Conservation (phyloP, 2,797 vertebrate genomes). For the Holocentrus rufus region DNA sequence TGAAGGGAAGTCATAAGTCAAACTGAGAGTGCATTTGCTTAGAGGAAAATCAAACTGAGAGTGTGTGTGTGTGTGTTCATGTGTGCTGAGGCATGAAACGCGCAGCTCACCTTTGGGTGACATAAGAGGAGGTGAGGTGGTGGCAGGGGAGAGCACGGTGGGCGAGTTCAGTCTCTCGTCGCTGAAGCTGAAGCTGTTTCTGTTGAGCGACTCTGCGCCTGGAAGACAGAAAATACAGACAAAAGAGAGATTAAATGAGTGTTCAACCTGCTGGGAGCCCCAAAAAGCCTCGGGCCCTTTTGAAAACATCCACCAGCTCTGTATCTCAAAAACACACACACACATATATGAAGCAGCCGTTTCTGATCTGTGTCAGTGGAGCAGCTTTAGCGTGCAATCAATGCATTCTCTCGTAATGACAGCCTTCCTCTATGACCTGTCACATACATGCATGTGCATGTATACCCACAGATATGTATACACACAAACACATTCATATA, state of each 20-base stretch:
- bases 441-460: constrained; percentile 64
- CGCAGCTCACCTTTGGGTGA: constrained; percentile 87
- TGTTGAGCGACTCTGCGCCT: constrained; percentile 93
- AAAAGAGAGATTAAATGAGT: background rate
- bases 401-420: constrained; percentile 68
- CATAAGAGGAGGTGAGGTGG: constrained; percentile 78
- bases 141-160: constrained; percentile 78
- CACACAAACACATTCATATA: constrained; percentile 17
- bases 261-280: background rate
- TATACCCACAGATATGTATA: constrained; percentile 41
- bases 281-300: background rate
- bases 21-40: background rate
- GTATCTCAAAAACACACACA: constrained; percentile 1
- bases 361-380: constrained; percentile 59
- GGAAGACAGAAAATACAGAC: constrained; percentile 34
- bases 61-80: background rate
- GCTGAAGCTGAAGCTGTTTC: constrained; percentile 94
- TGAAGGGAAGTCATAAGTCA: no score
- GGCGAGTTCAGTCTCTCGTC: constrained; percentile 95
- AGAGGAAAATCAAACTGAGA: background rate
- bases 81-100: background rate
- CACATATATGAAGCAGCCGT: constrained; percentile 5
- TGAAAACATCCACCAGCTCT: background rate
- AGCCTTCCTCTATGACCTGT: constrained; percentile 39
- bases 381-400: constrained; percentile 56